Conservation (phyloP, 2,113 vertebrate genomes). For the Centropus bengalensis region DNA sequence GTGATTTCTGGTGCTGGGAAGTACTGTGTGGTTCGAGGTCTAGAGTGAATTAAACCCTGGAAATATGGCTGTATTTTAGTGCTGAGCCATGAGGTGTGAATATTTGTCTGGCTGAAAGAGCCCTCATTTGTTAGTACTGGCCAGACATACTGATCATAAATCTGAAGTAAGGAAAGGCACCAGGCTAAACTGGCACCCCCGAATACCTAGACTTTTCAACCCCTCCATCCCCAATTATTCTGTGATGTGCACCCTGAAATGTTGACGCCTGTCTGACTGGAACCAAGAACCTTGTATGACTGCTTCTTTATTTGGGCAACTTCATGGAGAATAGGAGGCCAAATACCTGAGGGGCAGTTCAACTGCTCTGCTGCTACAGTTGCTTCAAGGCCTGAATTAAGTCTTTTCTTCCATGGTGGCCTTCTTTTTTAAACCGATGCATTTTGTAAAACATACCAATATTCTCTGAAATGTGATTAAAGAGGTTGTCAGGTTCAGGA, state of each 20-base stretch:
- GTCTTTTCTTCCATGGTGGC: background rate
- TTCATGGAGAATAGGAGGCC: background rate
- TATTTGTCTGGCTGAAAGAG: background rate
- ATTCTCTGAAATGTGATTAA: background rate
- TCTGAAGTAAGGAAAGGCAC: constrained; percentile 1
- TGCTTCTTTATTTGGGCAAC: background rate
- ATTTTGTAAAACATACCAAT: background rate
- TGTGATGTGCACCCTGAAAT: background rate
- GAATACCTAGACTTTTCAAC: background rate
- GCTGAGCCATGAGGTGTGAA: constrained; percentile 12
- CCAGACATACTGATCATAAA: background rate
- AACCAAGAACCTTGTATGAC: background rate
- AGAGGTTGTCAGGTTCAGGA: background rate
- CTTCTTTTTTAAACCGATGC: background rate
- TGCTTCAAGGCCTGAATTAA: background rate
- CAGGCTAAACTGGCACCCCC: background rate
- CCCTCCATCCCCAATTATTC: background rate
- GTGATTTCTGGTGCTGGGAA: background rate
- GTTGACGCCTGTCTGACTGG: background rate
- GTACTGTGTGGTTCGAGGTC: background rate
- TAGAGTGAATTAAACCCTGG: background rate
- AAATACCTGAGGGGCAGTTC: background rate
- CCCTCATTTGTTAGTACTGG: background rate
- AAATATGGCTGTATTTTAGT: background rate
- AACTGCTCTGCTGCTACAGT: background rate